Conservation (phyloP, 2,113 vertebrate genomes). For the Tursiops truncatus region DNA sequence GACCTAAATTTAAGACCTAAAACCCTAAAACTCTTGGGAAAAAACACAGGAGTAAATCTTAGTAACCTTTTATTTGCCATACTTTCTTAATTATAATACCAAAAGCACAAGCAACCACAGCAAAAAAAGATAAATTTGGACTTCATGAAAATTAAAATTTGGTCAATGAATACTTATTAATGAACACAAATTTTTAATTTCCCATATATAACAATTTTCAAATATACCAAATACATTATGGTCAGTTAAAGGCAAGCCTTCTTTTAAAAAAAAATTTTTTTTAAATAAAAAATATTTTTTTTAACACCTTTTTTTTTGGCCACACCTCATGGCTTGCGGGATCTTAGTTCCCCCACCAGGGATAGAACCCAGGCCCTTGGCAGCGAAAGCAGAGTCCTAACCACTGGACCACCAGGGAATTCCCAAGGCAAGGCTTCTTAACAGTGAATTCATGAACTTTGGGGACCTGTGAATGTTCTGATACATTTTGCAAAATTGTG, state of each 20-base stretch:
- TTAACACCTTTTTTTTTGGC: no score
- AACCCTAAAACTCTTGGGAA: not conserved
- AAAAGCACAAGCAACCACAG: not conserved
- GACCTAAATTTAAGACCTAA: not conserved
- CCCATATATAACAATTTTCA: not conserved
- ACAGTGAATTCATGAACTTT: not conserved
- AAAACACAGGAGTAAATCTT: not conserved
- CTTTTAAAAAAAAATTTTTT: not conserved
- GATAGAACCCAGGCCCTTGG: no score
- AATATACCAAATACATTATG: not conserved
- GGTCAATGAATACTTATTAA: not conserved
- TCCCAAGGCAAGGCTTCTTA: not conserved
- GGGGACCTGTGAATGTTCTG: not conserved
- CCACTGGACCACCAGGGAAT: no score
- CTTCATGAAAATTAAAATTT: not conserved
- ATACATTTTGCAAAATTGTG: not conserved
- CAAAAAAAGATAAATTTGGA: not conserved
- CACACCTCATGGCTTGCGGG: no score
- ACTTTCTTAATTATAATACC: not conserved
- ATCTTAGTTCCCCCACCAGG: no score
- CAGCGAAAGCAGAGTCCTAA: no score
- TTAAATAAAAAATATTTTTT: no score
- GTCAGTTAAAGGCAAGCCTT: not conserved
- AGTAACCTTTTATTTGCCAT: not conserved
- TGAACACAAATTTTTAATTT: not conserved